Evolutionary conservation across 2,113 vertebrate genomes (phyloP).

Genomic region (Myotis lucifugus): DNA sequence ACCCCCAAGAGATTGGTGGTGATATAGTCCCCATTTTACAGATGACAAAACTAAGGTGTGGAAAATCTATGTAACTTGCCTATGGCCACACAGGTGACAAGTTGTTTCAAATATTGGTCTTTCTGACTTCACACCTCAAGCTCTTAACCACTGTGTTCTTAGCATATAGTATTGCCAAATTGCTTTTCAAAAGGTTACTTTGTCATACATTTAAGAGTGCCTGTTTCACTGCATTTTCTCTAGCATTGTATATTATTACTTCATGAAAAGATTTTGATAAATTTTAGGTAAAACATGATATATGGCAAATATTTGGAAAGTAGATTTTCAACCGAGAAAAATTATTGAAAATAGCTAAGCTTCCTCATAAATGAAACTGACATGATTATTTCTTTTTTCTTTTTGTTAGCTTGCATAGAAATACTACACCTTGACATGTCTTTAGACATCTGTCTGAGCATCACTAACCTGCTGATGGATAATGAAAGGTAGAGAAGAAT

Average conservation of each 20-base stretch:
- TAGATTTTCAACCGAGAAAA: constrained; percentile 19
- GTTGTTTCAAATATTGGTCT: constrained; percentile 31
- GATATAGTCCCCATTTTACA: constrained; percentile 19
- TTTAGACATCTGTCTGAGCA: constrained; percentile 88
- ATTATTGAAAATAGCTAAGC: constrained; percentile 43
- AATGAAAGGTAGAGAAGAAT: constrained; percentile 88
- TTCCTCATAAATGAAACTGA: constrained; percentile 24
- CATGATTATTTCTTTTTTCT: constrained; percentile 59
- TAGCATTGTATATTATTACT: neutral
- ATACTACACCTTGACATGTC: constrained; percentile 85
- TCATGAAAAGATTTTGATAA: constrained; percentile 32
- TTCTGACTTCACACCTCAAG: neutral
- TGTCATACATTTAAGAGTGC: neutral
- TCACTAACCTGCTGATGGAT: constrained; percentile 89
- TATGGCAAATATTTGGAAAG: constrained; percentile 35
- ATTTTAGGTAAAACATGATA: constrained; percentile 36
- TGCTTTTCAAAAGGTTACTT: constrained; percentile 39
- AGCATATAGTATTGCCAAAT: neutral
- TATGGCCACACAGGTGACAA: neutral
- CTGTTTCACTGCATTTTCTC: neutral
- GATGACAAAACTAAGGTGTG: constrained; percentile 8
- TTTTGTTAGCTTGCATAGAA: constrained; percentile 86
- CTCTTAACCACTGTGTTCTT: constrained; percentile 3
- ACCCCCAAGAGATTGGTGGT: neutral
- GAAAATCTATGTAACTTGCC: constrained; percentile 29